A percentile compares a stretch with the other conserved stretches of the same genome.
Conservation (phyloP, 2,888 invertebrate species). For the Cantharis flavilabris region DNA sequence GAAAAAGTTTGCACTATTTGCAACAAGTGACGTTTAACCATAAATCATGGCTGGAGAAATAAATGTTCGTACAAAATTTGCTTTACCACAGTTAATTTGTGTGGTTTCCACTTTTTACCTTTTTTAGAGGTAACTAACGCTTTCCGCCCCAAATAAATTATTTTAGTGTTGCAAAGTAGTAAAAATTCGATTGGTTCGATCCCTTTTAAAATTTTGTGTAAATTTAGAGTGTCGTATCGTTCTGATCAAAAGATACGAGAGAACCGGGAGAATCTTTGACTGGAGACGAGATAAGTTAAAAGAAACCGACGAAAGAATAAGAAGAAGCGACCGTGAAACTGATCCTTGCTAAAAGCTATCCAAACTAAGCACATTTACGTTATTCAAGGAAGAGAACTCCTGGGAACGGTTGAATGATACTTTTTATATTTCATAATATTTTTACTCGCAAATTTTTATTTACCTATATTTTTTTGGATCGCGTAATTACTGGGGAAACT, state of each 20-base stretch:
- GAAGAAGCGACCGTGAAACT: slow-evolving; percentile 33
- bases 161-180: not conserved
- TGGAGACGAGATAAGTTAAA: slow-evolving; percentile 35
- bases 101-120: not conserved
- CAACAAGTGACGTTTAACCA: not conserved
- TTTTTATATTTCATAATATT: slow-evolving; percentile 28
- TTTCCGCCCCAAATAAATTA: not conserved
- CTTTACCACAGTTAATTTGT: not conserved
- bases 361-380: slow-evolving; percentile 36
- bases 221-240: slow-evolving; percentile 22
- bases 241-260: slow-evolving; percentile 28
- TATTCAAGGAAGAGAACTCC: slow-evolving; percentile 30
- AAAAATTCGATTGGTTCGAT: not conserved
- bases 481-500: not conserved
- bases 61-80: not conserved
- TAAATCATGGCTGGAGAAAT: not conserved
- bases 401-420: slow-evolving; percentile 26
- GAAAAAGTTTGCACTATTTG: not conserved
- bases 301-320: slow-evolving; percentile 28
- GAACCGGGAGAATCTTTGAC: slow-evolving; percentile 31
- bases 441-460: slow-evolving; percentile 22
- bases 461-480: not conserved
- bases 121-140: not conserved
- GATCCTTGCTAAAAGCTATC: slow-evolving; percentile 35
- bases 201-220: slow-evolving; percentile 5